Evolutionary conservation across 2,888 invertebrate species (phyloP).

Genomic region (Lysandra coridon): DNA sequence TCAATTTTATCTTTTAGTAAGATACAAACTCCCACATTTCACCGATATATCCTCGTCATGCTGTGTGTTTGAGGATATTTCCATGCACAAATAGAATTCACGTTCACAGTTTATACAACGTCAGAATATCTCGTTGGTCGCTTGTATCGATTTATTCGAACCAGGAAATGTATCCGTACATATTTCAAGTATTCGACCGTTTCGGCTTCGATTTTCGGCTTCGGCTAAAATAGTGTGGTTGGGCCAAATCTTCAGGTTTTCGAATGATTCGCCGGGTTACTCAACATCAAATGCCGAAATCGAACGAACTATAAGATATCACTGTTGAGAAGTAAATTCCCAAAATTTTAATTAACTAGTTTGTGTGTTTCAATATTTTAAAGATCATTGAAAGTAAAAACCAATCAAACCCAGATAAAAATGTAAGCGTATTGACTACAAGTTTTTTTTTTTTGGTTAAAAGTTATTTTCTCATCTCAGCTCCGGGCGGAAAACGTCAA

Average conservation of each 20-base stretch:
- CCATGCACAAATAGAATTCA: slow-evolving; percentile 8
- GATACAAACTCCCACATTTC: neutral
- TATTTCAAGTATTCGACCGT: neutral
- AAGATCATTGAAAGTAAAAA: neutral
- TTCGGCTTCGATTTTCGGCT: neutral
- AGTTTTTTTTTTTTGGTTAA: neutral
- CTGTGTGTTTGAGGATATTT: neutral
- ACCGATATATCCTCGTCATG: neutral
- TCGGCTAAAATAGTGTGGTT: neutral
- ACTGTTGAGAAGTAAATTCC: neutral
- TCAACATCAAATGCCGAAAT: neutral
- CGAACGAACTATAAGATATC: neutral
- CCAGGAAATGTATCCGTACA: slow-evolving; percentile 26
- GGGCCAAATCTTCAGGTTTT: neutral
- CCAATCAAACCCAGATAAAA: too few species aligned
- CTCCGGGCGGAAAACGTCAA: too few species aligned
- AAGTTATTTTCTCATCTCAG: too few species aligned
- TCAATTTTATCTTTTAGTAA: neutral
- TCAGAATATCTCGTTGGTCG: slow-evolving; percentile 13
- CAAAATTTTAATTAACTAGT: too few species aligned
- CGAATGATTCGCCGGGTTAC: neutral
- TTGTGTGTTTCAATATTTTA: neutral
- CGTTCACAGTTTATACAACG: slow-evolving; percentile 12
- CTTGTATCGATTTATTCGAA: slow-evolving; percentile 17
- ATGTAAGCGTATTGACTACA: too few species aligned